Evolutionary conservation across 2,888 invertebrate species (phyloP).

Genomic region (Alloscopus bannaensis): DNA sequence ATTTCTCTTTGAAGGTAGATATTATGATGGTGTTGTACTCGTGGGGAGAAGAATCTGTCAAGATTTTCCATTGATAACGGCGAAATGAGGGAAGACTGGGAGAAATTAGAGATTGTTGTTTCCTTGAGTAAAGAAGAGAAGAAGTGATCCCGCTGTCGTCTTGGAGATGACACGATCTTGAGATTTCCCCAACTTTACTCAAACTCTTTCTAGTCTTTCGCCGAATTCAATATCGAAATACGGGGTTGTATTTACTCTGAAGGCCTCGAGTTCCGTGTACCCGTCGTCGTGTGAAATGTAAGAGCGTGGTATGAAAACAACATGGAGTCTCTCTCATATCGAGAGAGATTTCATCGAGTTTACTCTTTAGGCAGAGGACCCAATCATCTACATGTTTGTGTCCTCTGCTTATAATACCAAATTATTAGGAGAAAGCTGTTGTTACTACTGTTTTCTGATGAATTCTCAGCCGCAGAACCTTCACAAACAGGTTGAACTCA

Average conservation of each 20-base stretch:
- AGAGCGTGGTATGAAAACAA: not conserved
- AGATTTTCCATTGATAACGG: not conserved
- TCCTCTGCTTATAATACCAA: no score
- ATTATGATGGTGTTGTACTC: not conserved
- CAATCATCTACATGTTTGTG: no score
- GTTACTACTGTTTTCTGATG: no score
- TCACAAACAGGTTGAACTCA: no score
- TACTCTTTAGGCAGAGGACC: not conserved
- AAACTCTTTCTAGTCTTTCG: conserved; percentile 56
- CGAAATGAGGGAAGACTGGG: not conserved
- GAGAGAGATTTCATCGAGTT: not conserved
- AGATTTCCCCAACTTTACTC: conserved; percentile 29
- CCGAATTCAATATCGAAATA: not conserved
- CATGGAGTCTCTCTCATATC: not conserved
- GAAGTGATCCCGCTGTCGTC: conserved; percentile 50
- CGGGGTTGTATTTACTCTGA: not conserved
- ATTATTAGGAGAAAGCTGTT: no score
- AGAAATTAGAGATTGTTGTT: conserved; percentile 20
- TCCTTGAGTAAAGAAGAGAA: conserved; percentile 6
- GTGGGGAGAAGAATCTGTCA: not conserved
- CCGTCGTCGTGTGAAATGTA: not conserved
- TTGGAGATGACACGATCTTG: conserved; percentile 70
- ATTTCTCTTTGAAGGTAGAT: not conserved
- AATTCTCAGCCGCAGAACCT: no score
- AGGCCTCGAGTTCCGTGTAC: not conserved